A percentile compares a stretch with the other conserved stretches of the same genome.
phyloP scores from a whole-genome alignment of 2,113 vertebrate species.

The Crotalus helleri region DNA sequence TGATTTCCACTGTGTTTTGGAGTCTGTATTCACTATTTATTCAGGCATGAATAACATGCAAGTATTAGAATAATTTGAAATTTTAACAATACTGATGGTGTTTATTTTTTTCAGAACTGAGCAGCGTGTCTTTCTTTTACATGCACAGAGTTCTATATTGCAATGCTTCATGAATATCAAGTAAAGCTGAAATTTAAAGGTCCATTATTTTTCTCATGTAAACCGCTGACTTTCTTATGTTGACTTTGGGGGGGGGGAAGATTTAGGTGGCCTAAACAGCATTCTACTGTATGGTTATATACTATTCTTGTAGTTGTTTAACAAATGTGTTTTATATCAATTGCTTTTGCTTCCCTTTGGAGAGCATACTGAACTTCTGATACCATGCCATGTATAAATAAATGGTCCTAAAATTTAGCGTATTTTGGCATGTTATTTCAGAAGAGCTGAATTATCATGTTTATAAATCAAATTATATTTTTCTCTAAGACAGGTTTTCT shows the following conservation, averaged over 20 bases:
- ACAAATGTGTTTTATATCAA: slow-evolving; percentile 51
- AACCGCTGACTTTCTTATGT: slow-evolving; percentile 11
- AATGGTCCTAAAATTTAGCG: slow-evolving; percentile 43
- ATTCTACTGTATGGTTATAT: neutral
- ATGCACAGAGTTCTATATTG: slow-evolving; percentile 32
- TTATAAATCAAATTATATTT: neutral
- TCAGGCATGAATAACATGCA: slow-evolving; percentile 41
- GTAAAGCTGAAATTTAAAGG: slow-evolving; percentile 25
- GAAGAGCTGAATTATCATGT: neutral
- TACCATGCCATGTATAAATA: slow-evolving; percentile 57
- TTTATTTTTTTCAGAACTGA: slow-evolving; percentile 46
- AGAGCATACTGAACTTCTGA: slow-evolving; percentile 51
- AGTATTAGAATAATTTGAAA: slow-evolving; percentile 8
- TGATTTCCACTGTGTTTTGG: slow-evolving; percentile 30
- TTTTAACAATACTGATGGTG: slow-evolving; percentile 22
- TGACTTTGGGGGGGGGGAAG: slow-evolving; percentile 19
- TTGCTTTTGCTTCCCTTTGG: slow-evolving; percentile 40
- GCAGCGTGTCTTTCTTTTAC: slow-evolving; percentile 35
- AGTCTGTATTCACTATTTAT: slow-evolving; percentile 32
- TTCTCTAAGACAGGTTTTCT: neutral
- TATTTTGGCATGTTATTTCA: slow-evolving; percentile 25
- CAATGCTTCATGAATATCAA: slow-evolving; percentile 38
- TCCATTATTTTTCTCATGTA: slow-evolving; percentile 4
- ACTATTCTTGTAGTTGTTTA: slow-evolving; percentile 13
- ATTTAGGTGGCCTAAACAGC: slow-evolving; percentile 2